These are phyloP conservation scores for Papilio helenus DNA, from an alignment of 1,140 invertebrate genomes.

Conservation along the genomic window DNA sequence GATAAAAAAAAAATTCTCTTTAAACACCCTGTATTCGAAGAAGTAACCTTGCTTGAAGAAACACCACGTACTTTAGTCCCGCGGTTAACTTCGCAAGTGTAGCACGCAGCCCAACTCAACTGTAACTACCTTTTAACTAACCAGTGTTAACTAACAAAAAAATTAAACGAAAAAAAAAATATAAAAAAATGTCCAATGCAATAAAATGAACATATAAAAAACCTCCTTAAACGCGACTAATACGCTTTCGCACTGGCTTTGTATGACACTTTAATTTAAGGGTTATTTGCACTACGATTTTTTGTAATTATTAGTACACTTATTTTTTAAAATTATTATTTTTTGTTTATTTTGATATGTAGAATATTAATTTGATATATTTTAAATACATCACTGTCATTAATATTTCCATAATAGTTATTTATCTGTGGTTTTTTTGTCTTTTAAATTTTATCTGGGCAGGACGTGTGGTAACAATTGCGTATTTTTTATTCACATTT, in stretches of 20 bases:
- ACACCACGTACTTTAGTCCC: slow-evolving; percentile 54
- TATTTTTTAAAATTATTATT: neutral
- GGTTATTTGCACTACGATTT: neutral
- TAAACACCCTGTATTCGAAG: slow-evolving; percentile 54
- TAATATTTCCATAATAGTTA: too few species aligned
- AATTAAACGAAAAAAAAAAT: slow-evolving; percentile 51
- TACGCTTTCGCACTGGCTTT: slow-evolving; percentile 31
- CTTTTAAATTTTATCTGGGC: neutral
- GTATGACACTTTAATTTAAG: slow-evolving; percentile 21
- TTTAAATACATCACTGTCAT: neutral
- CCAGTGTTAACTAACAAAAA: slow-evolving; percentile 52
- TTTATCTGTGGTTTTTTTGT: too few species aligned
- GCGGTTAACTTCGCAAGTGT: slow-evolving; percentile 54
- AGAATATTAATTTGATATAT: neutral
- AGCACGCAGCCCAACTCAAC: slow-evolving; percentile 47
- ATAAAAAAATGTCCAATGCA: slow-evolving; percentile 40
- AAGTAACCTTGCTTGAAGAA: slow-evolving; percentile 48
- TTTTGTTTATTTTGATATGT: neutral
- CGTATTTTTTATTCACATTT: neutral
- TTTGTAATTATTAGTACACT: neutral
- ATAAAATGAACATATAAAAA: slow-evolving; percentile 27
- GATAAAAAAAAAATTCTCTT: too few species aligned
- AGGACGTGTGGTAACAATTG: neutral
- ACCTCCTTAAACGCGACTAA: slow-evolving; percentile 25
- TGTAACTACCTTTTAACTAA: slow-evolving; percentile 54